A percentile compares a stretch with the other conserved stretches of the same genome.
Evolutionary conservation across 2,113 vertebrate species (phyloP).

Genomic region (Phocoena sinus): DNA sequence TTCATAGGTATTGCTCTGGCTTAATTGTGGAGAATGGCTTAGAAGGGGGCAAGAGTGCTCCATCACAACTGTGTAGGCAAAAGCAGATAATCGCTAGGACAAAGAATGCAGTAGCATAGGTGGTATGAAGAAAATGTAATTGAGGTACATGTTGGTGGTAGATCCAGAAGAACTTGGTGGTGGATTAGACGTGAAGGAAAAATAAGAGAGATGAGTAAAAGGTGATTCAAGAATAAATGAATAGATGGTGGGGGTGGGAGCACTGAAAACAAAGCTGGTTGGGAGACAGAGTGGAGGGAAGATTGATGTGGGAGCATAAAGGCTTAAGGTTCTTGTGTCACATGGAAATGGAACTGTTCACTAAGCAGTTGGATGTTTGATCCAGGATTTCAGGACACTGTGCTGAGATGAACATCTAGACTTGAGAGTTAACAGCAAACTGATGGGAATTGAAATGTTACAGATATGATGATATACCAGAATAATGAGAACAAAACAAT

Average conservation of each 20-base stretch:
- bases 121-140: background rate
- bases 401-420: too few relatives aligned
- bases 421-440: background rate
- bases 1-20: background rate
- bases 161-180: background rate
- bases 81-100: background rate
- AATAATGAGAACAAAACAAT: background rate
- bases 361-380: rapidly evolving
- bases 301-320: too few relatives aligned
- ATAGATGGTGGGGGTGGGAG: background rate
- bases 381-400: background rate
- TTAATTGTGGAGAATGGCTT: background rate
- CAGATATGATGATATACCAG: background rate
- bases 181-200: background rate
- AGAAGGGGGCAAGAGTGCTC: background rate
- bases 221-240: background rate
- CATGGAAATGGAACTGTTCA: background rate
- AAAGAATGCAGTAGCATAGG: background rate
- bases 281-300: too few relatives aligned
- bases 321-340: background rate
- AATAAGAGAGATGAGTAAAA: background rate
- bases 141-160: background rate
- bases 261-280: background rate
- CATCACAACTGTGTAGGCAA: background rate
- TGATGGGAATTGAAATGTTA: background rate